phyloP scores from a whole-genome alignment of 2,888 invertebrate species.

The Nemotelus nigrinus region DNA sequence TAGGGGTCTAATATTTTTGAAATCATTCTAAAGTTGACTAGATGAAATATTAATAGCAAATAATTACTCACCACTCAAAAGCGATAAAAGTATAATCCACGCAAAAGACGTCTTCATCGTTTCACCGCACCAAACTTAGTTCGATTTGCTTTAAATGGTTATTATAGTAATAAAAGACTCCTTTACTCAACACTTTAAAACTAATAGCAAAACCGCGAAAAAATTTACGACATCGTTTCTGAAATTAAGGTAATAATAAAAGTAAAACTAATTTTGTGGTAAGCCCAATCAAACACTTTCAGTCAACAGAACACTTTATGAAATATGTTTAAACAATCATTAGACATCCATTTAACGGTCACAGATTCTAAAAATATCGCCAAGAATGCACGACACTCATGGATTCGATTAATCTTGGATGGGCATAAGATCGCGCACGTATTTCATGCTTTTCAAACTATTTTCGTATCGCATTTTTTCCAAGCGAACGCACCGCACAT shows the following conservation, averaged over 20 bases:
- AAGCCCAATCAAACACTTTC: conserved; percentile 29
- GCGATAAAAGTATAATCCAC: conserved; percentile 31
- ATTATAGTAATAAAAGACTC: neutral
- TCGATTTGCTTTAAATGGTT: conserved; percentile 5
- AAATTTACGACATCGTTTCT: conserved; percentile 34
- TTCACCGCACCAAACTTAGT: neutral
- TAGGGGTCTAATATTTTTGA: no score
- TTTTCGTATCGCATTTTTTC: conserved; percentile 23
- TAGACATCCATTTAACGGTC: conserved; percentile 18
- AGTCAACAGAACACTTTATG: conserved; percentile 20
- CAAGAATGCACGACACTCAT: conserved; percentile 38
- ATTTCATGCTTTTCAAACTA: conserved; percentile 9
- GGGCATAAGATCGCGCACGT: conserved; percentile 12
- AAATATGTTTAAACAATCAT: conserved; percentile 15
- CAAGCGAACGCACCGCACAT: neutral
- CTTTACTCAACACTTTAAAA: conserved; percentile 16
- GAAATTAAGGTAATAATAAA: conserved; percentile 20
- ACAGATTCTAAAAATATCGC: conserved; percentile 36
- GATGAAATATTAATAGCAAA: neutral
- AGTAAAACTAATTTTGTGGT: conserved; percentile 35
- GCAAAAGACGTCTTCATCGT: conserved; percentile 16
- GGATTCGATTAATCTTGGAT: conserved; percentile 32
- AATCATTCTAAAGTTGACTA: no score
- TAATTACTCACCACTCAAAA: conserved; percentile 40
- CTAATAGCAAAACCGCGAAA: neutral